Percentiles rank a stretch among this genome's conserved stretches.
phyloP scores from a whole-genome alignment of 2,888 invertebrate species.

The Polydrusus pterygomalis region DNA sequence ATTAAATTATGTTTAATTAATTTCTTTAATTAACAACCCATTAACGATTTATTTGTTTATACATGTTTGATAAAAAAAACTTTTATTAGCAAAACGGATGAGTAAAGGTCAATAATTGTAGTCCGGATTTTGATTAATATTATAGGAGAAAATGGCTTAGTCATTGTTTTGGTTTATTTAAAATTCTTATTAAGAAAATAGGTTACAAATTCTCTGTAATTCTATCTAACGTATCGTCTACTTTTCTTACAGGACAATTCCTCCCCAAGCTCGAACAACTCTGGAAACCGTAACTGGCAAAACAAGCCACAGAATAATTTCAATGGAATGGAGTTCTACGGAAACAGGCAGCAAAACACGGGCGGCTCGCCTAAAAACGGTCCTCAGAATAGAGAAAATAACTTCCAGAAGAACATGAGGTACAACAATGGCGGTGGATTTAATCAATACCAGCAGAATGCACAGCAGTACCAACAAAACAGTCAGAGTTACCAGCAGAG shows the following conservation, averaged over 20 bases:
- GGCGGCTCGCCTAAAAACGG: conserved; percentile 56
- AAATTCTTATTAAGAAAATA: no score
- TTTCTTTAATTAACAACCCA: no score
- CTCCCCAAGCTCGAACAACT: conserved; percentile 73
- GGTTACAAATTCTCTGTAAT: no score
- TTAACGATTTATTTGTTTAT: no score
- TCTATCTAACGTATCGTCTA: neutral
- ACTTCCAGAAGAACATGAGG: conserved; percentile 73
- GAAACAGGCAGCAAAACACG: conserved; percentile 68
- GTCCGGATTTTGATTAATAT: no score
- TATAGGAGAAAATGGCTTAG: no score
- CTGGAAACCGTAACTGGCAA: conserved; percentile 67
- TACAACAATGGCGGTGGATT: conserved; percentile 76
- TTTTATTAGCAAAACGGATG: no score
- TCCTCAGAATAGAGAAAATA: conserved; percentile 72
- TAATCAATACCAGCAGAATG: conserved; percentile 74
- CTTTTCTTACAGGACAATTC: conserved; percentile 62
- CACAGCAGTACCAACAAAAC: conserved; percentile 68
- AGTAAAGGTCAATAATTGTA: no score
- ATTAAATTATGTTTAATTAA: no score
- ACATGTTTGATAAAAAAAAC: no score
- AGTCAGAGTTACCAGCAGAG: conserved; percentile 66
- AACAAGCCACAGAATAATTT: conserved; percentile 74
- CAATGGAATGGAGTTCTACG: conserved; percentile 73
- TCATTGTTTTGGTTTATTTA: no score